A percentile compares a stretch with the other conserved stretches of the same genome.
These are phyloP conservation scores for Synanthedon tipuliformis DNA, from an alignment of 2,888 invertebrate species.

Conservation along the genomic window DNA sequence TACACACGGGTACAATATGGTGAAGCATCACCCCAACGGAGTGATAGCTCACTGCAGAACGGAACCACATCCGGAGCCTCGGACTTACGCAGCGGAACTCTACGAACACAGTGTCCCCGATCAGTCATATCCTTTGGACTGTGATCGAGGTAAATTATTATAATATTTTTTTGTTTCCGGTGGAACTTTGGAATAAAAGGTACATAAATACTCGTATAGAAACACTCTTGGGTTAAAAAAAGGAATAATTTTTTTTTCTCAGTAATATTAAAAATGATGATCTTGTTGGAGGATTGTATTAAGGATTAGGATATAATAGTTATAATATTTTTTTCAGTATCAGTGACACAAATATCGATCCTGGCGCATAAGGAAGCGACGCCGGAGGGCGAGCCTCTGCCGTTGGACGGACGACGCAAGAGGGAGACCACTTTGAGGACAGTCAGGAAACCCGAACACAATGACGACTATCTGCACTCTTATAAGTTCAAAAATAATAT, in stretches of 20 bases:
- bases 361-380: constrained; percentile 13
- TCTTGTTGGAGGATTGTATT: too few relatives aligned
- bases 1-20: constrained; percentile 34
- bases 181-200: too few relatives aligned
- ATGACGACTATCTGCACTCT: constrained; percentile 68
- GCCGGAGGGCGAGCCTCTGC: constrained; percentile 20
- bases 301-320: too few relatives aligned
- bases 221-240: too few relatives aligned
- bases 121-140: constrained; percentile 40
- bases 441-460: constrained; percentile 54
- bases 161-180: too few relatives aligned
- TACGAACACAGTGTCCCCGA: constrained; percentile 31
- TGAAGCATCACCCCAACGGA: constrained; percentile 14
- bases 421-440: constrained; percentile 40
- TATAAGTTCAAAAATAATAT: constrained; percentile 97
- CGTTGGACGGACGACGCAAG: constrained; percentile 35
- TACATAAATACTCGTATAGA: too few relatives aligned
- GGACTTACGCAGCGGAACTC: constrained; percentile 17
- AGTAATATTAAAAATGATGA: too few relatives aligned
- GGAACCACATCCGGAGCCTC: constrained; percentile 27
- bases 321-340: constrained; percentile 12
- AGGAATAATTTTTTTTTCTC: too few relatives aligned
- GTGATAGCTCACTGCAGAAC: constrained; percentile 39
- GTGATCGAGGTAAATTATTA: constrained; percentile 36
- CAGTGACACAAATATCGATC: constrained; percentile 14